Base-by-base conservation (phyloP, 2,888 invertebrate genomes). In the Coleophora flavipennella region DNA sequence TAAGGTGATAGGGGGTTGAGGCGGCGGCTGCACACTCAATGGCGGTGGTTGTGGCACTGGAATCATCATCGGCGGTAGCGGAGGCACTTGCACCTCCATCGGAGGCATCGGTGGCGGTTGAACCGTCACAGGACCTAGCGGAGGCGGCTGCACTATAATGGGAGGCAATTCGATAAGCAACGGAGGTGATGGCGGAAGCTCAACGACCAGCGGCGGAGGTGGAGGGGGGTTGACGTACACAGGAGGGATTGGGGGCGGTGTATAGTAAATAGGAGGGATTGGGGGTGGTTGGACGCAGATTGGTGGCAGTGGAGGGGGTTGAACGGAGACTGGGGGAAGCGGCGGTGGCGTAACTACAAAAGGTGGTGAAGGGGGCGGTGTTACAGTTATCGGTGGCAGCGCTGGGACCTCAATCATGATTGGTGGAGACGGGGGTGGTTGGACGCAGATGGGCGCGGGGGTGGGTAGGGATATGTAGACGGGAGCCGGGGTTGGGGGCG, bases 51-150 rank as follows among this genome's bases (percentile, higher is more conserved):
- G 40, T 4, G 79, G 79, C 4, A 73, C 75, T 45, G 77, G 77
- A n/a, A 83, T 63, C 61, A 70, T 70, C 53, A 83, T 65, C 1
- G 83, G 76, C 1, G 74, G 68, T 8, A 60, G 51, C 2, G 71
- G 60, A 0, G 81, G 81, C 2, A 79, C 66, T 42, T 81, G 78
- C 9, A 83, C 73, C 1, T 74, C 66, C 55, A 83, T 59, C 1
- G 79, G 73, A 1, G 80, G 73, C 28, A 74, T 41, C n/a, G 73
- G 61, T 3, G 81, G 81, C 9, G 76, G 75, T 45, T 79, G 79
- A 13, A 81, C 62, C 65, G 69, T 57, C 40, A 81, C 55, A 40
- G 69, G 73, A 0, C 73, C 72, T 14, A 78, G 39, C 29, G 79
- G 63, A 1, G 80, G 80, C 1, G 78, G 79, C 44, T 81, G 81